Evolutionary conservation across 2,888 invertebrate genomes (phyloP).

Genomic region (Ennomos quercinarius): DNA sequence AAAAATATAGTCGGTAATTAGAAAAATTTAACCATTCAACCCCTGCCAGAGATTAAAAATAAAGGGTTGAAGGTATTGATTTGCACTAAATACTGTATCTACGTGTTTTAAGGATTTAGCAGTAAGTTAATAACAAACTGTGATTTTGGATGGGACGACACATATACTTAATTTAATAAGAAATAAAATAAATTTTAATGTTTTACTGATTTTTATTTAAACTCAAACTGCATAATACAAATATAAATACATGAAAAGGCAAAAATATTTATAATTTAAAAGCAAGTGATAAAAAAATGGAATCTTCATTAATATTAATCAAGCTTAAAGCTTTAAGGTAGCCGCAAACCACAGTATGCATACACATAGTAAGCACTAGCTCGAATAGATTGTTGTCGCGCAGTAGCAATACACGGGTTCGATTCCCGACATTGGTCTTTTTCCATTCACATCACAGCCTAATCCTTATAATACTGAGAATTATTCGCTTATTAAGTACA

Average conservation of each 20-base stretch:
- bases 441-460: slow-evolving; percentile 37
- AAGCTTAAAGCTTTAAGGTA: no score
- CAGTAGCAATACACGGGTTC: no score
- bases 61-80: no score
- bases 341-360: no score
- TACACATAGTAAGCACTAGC: no score
- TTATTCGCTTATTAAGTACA: background rate
- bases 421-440: no score
- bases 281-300: background rate
- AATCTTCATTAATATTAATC: no score
- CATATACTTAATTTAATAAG: slow-evolving; percentile 18
- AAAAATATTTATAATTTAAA: slow-evolving; percentile 11
- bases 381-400: no score
- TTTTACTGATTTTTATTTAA: slow-evolving; percentile 17
- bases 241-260: background rate
- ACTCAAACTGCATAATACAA: background rate
- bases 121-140: slow-evolving; percentile 30
- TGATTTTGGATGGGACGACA: slow-evolving; percentile 25
- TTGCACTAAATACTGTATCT: no score
- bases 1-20: no score
- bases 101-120: slow-evolving; percentile 2
- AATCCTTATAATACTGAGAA: slow-evolving; percentile 32
- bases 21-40: no score
- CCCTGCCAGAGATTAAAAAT: no score
- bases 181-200: slow-evolving; percentile 23